phyloP scores from a whole-genome alignment of 1,140 invertebrate genomes.

The Neodiprion virginianus region DNA sequence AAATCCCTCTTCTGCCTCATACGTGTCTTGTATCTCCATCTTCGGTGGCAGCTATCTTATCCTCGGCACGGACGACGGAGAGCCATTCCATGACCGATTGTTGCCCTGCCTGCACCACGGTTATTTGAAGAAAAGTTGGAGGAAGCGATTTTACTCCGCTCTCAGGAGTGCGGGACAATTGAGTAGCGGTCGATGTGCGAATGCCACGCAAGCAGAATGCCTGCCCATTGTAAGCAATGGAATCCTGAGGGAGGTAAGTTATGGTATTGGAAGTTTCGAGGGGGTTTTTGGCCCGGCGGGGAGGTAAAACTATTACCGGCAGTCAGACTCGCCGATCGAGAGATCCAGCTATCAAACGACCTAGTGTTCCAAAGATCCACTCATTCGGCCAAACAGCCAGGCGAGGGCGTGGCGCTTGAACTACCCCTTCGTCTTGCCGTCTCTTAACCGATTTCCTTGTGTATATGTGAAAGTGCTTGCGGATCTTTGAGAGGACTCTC shows the following conservation, averaged over 20 bases:
- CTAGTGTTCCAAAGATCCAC: background rate
- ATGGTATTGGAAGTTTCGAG: background rate
- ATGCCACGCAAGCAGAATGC: slow-evolving; percentile 10
- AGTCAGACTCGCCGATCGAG: background rate
- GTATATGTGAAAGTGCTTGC: too few species aligned
- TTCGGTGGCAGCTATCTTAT: too few species aligned
- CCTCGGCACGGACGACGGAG: too few species aligned
- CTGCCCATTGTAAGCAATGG: slow-evolving; percentile 14
- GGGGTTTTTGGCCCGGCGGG: background rate
- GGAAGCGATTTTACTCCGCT: background rate
- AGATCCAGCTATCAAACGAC: background rate
- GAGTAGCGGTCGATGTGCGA: slow-evolving; percentile 9
- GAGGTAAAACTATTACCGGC: slow-evolving; percentile 10
- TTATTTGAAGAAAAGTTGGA: background rate
- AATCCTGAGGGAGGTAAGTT: slow-evolving; percentile 15
- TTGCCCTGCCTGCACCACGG: background rate
- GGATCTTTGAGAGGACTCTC: background rate
- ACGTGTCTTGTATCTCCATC: too few species aligned
- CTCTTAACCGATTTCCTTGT: background rate
- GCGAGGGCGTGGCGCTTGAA: slow-evolving; percentile 8
- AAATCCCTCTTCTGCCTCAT: too few species aligned
- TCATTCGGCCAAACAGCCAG: background rate
- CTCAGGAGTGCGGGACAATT: background rate
- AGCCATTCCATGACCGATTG: too few species aligned
- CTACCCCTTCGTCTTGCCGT: background rate